Conservation (phyloP, 2,797 vertebrate species). For the Peromyscus attwateri region DNA sequence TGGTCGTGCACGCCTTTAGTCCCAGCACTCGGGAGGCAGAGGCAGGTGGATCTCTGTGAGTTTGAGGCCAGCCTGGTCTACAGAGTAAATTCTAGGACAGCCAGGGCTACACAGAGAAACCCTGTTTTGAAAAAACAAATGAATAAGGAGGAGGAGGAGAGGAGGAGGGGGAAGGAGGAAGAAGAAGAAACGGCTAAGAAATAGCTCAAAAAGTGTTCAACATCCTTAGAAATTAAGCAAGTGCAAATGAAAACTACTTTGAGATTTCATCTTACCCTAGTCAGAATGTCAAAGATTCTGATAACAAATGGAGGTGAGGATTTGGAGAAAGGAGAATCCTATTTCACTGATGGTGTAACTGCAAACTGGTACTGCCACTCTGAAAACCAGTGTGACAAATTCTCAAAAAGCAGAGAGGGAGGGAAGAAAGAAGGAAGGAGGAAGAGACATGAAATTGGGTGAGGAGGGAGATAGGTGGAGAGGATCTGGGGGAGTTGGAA, state of each 20-base stretch:
- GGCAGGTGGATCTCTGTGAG: no score
- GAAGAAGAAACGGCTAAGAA: background rate
- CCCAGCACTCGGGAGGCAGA: no score
- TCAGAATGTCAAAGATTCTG: background rate
- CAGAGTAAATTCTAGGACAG: no score
- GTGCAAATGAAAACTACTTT: background rate
- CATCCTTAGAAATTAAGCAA: background rate
- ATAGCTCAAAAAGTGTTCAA: background rate
- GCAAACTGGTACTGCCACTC: background rate
- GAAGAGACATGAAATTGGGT: background rate
- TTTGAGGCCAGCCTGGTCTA: no score
- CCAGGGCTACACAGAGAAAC: no score
- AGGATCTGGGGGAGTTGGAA: background rate
- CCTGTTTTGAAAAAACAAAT: no score
- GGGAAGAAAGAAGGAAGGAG: background rate
- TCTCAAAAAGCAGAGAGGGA: background rate
- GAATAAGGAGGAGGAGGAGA: no score
- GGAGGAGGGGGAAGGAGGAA: no score
- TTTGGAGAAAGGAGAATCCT: background rate
- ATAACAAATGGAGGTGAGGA: background rate
- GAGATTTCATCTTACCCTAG: background rate
- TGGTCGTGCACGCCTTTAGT: no score
- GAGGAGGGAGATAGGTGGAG: background rate
- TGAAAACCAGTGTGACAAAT: background rate
- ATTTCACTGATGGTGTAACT: no score